Base-by-base conservation (phyloP, 2,888 invertebrate genomes). In the Selenia dentaria region DNA sequence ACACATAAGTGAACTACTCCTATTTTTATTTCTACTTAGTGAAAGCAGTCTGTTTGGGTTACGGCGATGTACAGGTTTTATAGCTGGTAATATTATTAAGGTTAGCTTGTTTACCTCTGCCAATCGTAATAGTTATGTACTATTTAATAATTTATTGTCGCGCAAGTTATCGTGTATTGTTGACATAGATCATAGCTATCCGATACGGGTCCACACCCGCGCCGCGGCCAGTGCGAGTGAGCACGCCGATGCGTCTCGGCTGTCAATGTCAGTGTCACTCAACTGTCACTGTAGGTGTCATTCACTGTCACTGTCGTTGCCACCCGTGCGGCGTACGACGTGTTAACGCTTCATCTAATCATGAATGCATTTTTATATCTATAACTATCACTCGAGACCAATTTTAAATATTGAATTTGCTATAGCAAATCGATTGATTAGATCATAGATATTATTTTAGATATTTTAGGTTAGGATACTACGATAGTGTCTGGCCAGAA, bases 381-480 rank as follows among this genome's bases (percentile, higher is more conserved):
- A 76, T 77, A 73, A 83, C 80, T 82, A 80, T 86, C 80, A 79
- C 76, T 83, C 77, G 84, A 88, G 89, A 90, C 88, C 89, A 89
- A 89, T 89, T 89, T 89, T 87, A 68, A 74, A 83, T 79, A 84
- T 79, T 79, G 73, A 76, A 83, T 83, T 88, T 86, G 87, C 87
- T 82, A 80, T 81, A 81, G 87, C 87, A 83, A 86, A 80, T 83
- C 69, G 67, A 78, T 83, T 74, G 79, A 80, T 83, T 86, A 87
- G 86, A 81, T 82, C 79, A 82, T 87, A 87, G 85, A 78, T 83
- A 81, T 86, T 83, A 83, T 84, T 86, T 86, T 86, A 89, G 89
- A 86, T 86, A 84, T 85, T 86, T 86, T 89, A 89, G 89, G 88
- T 88, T 87, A 90, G 90, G 87, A 86, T 89, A 88, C 90, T 89